Conservation (phyloP, 2,888 invertebrate species). For the Julus scandinavius region DNA sequence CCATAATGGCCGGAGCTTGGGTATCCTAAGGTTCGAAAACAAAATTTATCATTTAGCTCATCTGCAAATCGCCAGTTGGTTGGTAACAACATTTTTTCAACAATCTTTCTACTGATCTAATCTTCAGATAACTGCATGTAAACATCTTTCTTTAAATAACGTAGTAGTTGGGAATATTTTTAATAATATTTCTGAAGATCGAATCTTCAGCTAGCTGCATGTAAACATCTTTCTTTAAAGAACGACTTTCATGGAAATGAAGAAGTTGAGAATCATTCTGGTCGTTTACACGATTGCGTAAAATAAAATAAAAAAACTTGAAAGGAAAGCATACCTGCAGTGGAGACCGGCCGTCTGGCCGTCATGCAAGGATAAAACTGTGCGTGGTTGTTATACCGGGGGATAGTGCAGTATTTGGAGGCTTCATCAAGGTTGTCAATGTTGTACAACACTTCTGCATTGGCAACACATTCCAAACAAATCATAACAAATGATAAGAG, state of each 20-base stretch:
- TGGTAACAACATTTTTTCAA: no score
- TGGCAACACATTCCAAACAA: constrained; percentile 41
- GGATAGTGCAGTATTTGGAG: constrained; percentile 58
- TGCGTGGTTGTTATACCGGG: constrained; percentile 56
- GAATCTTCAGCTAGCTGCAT: no score
- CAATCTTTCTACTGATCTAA: no score
- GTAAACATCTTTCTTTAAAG: no score
- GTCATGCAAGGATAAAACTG: constrained; percentile 50
- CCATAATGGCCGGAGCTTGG: constrained; percentile 49
- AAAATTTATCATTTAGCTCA: background rate
- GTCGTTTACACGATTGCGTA: background rate
- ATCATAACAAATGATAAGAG: constrained; percentile 20
- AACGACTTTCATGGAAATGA: no score
- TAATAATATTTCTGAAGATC: no score
- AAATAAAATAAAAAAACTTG: background rate
- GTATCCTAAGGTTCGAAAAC: constrained; percentile 46
- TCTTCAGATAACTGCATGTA: no score
- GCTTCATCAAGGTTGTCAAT: constrained; percentile 55
- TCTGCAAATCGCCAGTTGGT: background rate
- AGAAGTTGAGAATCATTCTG: background rate
- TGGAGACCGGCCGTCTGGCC: constrained; percentile 48
- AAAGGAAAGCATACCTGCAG: constrained; percentile 54
- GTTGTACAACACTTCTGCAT: constrained; percentile 42
- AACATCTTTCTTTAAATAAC: no score
- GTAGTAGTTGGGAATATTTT: no score